Evolutionary conservation across 1,140 invertebrate species (phyloP), one percentile per base, ranked within the genome.

Genomic region (Macrobrachium rosenbergii): DNA sequence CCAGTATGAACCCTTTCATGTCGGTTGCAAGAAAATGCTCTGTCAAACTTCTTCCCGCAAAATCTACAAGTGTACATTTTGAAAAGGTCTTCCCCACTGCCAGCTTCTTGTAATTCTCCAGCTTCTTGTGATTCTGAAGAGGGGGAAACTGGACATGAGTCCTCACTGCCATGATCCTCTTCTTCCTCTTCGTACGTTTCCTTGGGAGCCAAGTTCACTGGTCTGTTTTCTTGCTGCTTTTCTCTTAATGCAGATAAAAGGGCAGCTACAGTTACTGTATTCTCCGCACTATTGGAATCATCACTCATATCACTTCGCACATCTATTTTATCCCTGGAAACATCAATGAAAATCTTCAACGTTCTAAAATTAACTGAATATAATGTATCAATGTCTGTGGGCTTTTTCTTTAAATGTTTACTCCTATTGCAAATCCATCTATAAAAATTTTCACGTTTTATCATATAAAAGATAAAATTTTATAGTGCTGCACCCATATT

Each of bases 11-110:
- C 91, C 52, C 92, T 88, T 87, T 92, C 92, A 82, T 92, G 92
- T 21, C 92, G 89, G 82, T 92, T 91, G n/a, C 92, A 90, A 21
- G 91, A 92, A 88, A 92, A 94, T 8, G 93, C 92, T 59, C 93
- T 90, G 90, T 94, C 93, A 90, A 94, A 94, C 78, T 92, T 93
- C 89, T 94, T 94, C 0, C 92, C 92, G 89, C 93, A 94, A 21
- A 92, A 91, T 58, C 90, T 89, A 87, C 92, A 92, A 17, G 89
- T 90, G 73, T 91, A 91, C 88, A 91, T 91, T 28, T 88, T 91
- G 82, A 90, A 91, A 82, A 87, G 88, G 87, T 90, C 90, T 81
- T 90, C 90, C 72, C 89, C 90, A 69, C 52, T 76, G 28, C 69
- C 60, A 10, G 69, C 80, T n/a, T 80, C 78, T 45, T 80, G 76